These are phyloP conservation scores for Eudasyphora cyanicolor DNA, from an alignment of 2,888 invertebrate species.

Conservation along the genomic window DNA sequence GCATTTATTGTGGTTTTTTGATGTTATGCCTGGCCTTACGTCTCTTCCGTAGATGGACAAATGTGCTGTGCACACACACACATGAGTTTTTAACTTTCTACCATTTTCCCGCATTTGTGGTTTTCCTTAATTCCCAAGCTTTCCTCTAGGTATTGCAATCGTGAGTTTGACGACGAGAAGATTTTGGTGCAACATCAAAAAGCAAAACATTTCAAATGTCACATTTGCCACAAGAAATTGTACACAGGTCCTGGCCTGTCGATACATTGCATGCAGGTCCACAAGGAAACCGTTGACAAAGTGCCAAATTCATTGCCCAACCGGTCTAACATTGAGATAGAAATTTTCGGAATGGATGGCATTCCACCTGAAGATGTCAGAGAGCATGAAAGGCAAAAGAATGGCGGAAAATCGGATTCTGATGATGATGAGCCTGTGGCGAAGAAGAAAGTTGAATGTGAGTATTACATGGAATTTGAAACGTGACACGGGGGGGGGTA, in stretches of 20 bases:
- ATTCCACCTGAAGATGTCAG: slow-evolving; percentile 97
- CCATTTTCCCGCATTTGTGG: slow-evolving; percentile 53
- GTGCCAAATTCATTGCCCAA: slow-evolving; percentile 99
- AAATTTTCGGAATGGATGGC: slow-evolving; percentile 99
- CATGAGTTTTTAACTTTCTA: too few relatives aligned
- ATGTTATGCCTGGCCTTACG: too few relatives aligned
- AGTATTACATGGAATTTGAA: slow-evolving; percentile 9
- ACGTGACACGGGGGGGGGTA: not conserved
- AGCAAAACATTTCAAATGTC: slow-evolving; percentile 99
- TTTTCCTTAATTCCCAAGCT: slow-evolving; percentile 72
- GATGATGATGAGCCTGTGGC: slow-evolving; percentile 91
- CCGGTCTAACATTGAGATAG: slow-evolving; percentile 98
- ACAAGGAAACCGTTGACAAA: slow-evolving; percentile 99
- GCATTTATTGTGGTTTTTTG: slow-evolving; percentile 47
- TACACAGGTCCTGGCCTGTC: slow-evolving; percentile 97
- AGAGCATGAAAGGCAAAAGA: slow-evolving; percentile 95
- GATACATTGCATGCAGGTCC: slow-evolving; percentile 99
- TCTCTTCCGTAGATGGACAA: slow-evolving; percentile 6
- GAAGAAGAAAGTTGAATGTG: slow-evolving; percentile 83
- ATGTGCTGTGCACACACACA: too few relatives aligned
- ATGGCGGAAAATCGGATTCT: slow-evolving; percentile 88
- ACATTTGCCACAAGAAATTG: slow-evolving; percentile 99
- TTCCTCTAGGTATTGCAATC: slow-evolving; percentile 95
- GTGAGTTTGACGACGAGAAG: slow-evolving; percentile 99
- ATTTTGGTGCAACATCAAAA: slow-evolving; percentile 99